Percentiles rank a stretch among this genome's conserved stretches.
phyloP scores from a whole-genome alignment of 2,797 vertebrate genomes.

The Silurus lanzhouensis region DNA sequence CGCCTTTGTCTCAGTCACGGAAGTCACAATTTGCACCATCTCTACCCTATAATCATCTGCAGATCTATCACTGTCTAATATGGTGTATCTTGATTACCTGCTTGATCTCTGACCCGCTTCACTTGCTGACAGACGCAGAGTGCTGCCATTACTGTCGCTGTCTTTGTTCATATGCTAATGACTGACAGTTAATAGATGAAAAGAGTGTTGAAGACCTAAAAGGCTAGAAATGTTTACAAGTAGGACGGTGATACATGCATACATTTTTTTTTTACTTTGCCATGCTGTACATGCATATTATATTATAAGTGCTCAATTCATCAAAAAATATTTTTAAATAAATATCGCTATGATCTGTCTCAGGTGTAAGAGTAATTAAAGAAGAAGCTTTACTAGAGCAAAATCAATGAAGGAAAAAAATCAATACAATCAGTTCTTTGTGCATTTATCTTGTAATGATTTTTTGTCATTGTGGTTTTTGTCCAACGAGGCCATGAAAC shows the following conservation, averaged over 20 bases:
- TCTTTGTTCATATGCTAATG: constrained; percentile 8
- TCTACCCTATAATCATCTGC: constrained; percentile 34
- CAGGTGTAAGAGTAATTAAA: neutral
- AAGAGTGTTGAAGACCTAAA: neutral
- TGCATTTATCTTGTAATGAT: constrained; percentile 14
- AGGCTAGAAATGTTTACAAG: neutral
- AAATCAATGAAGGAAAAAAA: constrained; percentile 8
- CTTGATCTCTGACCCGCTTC: neutral
- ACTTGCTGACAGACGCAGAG: constrained; percentile 11
- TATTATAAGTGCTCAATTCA: neutral
- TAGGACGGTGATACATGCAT: neutral
- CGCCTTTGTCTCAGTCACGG: neutral
- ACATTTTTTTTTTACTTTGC: neutral
- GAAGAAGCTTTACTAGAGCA: neutral
- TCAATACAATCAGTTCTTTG: neutral
- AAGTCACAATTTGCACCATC: constrained; percentile 11
- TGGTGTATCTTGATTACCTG: constrained; percentile 23
- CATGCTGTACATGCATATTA: neutral
- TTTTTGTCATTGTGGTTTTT: neutral
- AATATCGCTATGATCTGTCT: neutral
- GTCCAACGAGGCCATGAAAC: too few species aligned
- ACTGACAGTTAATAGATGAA: neutral
- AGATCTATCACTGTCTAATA: constrained; percentile 28
- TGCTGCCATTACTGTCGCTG: neutral
- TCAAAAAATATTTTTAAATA: neutral